A percentile compares a stretch with the other conserved stretches of the same genome.
These are phyloP conservation scores for Suillia variegata DNA, from an alignment of 2,888 invertebrate genomes.

Conservation along the genomic window DNA sequence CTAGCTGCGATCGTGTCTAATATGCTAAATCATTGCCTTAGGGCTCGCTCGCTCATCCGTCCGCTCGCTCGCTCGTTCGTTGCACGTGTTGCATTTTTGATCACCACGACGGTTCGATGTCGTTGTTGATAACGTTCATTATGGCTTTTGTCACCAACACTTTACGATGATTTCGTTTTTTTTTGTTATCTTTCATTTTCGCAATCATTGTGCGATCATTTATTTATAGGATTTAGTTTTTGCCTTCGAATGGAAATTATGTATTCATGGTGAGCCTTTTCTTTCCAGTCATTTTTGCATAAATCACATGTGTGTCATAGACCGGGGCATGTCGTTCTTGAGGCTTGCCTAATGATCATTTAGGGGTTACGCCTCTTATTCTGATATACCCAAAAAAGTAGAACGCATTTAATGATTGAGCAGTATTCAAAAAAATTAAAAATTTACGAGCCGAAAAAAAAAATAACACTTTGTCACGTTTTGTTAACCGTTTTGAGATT, in stretches of 20 bases:
- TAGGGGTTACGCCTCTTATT: not conserved
- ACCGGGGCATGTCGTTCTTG: not conserved
- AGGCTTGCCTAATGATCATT: not conserved
- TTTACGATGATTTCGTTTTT: not conserved
- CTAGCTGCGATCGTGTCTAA: not conserved
- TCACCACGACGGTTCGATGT: not conserved
- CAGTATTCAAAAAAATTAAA: not conserved
- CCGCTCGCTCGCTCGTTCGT: no score
- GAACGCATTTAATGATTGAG: slow-evolving; percentile 1
- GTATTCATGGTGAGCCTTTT: not conserved
- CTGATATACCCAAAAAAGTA: not conserved
- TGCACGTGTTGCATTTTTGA: not conserved
- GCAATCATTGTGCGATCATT: slow-evolving; percentile 37
- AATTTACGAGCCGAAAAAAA: not conserved
- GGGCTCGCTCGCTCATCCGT: no score
- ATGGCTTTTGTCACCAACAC: not conserved
- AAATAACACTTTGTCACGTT: slow-evolving; percentile 40
- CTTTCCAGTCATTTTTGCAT: not conserved
- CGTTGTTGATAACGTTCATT: not conserved
- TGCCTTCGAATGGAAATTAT: not conserved
- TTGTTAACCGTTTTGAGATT: slow-evolving; percentile 34
- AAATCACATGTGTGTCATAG: not conserved
- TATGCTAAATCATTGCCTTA: not conserved
- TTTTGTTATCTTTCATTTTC: slow-evolving; percentile 22
- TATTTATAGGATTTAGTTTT: no score